Conservation (phyloP, 2,888 invertebrate species). For the Entomobrya proxima region DNA sequence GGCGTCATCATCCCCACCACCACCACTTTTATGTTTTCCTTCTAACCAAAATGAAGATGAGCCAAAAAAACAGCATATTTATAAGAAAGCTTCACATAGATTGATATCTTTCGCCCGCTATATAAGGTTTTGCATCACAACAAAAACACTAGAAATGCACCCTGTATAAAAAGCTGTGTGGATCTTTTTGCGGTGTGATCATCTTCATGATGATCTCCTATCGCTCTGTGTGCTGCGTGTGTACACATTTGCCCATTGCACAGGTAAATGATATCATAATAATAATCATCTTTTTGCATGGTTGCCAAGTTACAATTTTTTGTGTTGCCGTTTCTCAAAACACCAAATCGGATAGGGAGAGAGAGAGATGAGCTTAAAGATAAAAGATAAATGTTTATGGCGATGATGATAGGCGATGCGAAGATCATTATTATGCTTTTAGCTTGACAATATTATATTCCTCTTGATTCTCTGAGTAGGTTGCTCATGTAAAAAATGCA, state of each 20-base stretch:
- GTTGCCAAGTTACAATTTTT: constrained; percentile 16
- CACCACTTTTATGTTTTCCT: constrained; percentile 28
- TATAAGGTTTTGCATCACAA: background rate
- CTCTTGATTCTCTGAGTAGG: too few relatives aligned
- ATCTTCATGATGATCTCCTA: too few relatives aligned
- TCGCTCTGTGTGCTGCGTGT: background rate
- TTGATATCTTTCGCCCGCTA: constrained; percentile 19
- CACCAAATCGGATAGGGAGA: constrained; percentile 32
- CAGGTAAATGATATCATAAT: constrained; percentile 32
- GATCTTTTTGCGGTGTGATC: background rate
- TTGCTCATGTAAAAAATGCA: constrained; percentile 49
- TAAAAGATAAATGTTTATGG: constrained; percentile 52
- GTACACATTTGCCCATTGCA: constrained; percentile 17
- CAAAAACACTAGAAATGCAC: background rate
- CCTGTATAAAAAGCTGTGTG: background rate
- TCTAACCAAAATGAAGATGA: constrained; percentile 59
- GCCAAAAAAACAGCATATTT: constrained; percentile 49
- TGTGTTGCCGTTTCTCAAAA: background rate
- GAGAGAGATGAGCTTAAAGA: too few relatives aligned
- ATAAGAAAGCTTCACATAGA: constrained; percentile 32
- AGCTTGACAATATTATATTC: constrained; percentile 44
- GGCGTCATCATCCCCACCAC: constrained; percentile 44
- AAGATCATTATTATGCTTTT: constrained; percentile 8
- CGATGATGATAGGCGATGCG: constrained; percentile 47
- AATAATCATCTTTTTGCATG: too few relatives aligned